A percentile compares a stretch with the other conserved stretches of the same genome.
phyloP scores from a whole-genome alignment of 2,113 vertebrate species.

The Typhlomys cinereus region DNA sequence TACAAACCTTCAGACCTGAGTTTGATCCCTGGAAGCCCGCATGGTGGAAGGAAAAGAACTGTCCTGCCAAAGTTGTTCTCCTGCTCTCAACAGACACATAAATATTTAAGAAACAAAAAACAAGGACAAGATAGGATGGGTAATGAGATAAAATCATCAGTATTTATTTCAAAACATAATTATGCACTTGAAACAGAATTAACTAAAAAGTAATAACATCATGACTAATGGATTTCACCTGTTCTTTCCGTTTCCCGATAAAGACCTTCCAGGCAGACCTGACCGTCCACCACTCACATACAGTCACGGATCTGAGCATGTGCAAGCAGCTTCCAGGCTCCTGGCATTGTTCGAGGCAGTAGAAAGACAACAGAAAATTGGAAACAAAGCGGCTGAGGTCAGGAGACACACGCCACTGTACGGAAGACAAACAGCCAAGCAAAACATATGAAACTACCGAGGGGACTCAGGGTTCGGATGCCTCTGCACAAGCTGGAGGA shows the following conservation, averaged over 20 bases:
- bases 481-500: no score
- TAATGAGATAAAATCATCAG: neutral
- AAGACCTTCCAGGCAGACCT: neutral
- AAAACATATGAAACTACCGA: neutral
- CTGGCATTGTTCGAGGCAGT: neutral
- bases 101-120: no score
- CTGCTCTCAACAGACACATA: no score
- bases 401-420: neutral
- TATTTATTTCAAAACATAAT: constrained; percentile 40
- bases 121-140: neutral
- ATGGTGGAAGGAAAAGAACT: no score
- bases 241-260: neutral
- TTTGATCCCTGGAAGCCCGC: no score
- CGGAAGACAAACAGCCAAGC: neutral
- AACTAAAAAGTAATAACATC: neutral
- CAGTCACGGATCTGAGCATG: neutral
- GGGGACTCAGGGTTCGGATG: no score
- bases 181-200: constrained; percentile 25
- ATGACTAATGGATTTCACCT: neutral
- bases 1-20: no score
- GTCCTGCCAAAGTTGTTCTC: no score
- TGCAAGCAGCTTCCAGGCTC: neutral
- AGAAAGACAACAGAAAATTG: neutral
- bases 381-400: neutral
- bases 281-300: neutral